A percentile compares a stretch with the other conserved stretches of the same genome.
Conservation (phyloP, 2,113 vertebrate genomes). For the Upupa epops region DNA sequence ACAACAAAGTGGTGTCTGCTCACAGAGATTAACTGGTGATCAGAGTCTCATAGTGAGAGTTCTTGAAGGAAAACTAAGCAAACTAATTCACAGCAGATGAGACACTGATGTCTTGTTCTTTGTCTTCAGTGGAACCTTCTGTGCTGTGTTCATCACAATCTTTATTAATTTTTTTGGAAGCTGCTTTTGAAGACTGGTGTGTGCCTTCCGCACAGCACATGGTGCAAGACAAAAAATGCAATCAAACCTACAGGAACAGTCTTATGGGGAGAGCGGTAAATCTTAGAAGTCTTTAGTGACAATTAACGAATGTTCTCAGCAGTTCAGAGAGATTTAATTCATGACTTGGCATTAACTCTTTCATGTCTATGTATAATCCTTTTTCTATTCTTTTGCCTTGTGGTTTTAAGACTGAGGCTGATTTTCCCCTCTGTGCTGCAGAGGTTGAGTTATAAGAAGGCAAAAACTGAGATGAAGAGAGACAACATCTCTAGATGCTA, state of each 20-base stretch:
- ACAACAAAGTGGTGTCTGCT: background rate
- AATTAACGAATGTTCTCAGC: background rate
- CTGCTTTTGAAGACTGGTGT: constrained; percentile 27
- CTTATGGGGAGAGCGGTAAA: background rate
- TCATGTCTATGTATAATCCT: fast-evolving
- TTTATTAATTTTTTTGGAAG: constrained; percentile 7
- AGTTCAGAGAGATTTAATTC: background rate
- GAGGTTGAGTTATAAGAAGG: background rate
- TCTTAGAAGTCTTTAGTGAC: background rate
- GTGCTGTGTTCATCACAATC: background rate
- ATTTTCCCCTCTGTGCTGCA: background rate
- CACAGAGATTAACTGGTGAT: constrained; percentile 27
- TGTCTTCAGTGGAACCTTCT: constrained; percentile 47
- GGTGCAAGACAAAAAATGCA: background rate
- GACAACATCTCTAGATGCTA: background rate
- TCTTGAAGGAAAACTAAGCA: constrained; percentile 18
- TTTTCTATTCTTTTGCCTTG: background rate
- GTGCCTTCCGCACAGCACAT: constrained; percentile 32
- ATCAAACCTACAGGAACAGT: background rate
- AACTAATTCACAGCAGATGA: constrained; percentile 55
- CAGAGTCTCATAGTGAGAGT: background rate
- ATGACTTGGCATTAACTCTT: constrained; percentile 13
- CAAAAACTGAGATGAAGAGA: background rate
- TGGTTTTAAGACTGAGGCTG: background rate
- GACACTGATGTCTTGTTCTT: constrained; percentile 50